A percentile compares a stretch with the other conserved stretches of the same genome.
These are phyloP conservation scores for Oryzias dopingdopingensis DNA, from an alignment of 2,797 vertebrate species.

Conservation along the genomic window DNA sequence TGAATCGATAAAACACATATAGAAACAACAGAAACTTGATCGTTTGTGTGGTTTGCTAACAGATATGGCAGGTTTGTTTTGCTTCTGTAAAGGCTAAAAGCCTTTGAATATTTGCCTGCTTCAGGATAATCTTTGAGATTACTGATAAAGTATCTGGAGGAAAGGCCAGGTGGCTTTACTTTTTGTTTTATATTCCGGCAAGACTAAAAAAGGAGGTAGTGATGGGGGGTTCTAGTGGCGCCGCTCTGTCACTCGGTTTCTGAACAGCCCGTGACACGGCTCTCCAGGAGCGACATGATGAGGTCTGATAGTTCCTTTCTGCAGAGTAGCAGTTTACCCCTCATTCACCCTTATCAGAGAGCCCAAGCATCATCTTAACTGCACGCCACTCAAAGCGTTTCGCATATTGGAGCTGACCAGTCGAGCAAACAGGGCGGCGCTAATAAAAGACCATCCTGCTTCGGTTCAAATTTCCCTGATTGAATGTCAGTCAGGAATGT, in stretches of 20 bases:
- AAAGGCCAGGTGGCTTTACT: constrained; percentile 41
- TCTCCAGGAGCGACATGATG: constrained; percentile 76
- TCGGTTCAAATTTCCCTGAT: constrained; percentile 82
- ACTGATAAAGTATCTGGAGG: constrained; percentile 63
- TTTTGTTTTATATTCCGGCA: too few relatives aligned
- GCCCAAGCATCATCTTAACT: constrained; percentile 65
- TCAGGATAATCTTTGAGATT: constrained; percentile 51
- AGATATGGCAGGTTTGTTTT: constrained; percentile 34
- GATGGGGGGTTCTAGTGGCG: constrained; percentile 6
- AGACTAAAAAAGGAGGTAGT: constrained; percentile 12
- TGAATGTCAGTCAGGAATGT: constrained; percentile 84
- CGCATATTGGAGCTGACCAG: constrained; percentile 77
- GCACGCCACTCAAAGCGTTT: constrained; percentile 58
- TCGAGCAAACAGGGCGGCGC: constrained; percentile 76
- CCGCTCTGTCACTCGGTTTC: constrained; percentile 67
- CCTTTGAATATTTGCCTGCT: constrained; percentile 57
- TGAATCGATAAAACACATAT: too few relatives aligned
- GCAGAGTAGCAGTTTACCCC: constrained; percentile 80
- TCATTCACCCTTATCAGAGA: constrained; percentile 76
- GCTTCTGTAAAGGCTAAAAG: constrained; percentile 43
- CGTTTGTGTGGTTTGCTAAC: constrained; percentile 28
- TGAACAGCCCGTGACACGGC: constrained; percentile 69
- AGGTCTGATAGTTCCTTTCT: constrained; percentile 80
- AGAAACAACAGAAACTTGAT: neutral
- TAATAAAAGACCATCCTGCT: constrained; percentile 82